A percentile compares a stretch with the other conserved stretches of the same genome.
Conservation (phyloP, 2,888 invertebrate genomes). For the Amphipyra berbera region DNA sequence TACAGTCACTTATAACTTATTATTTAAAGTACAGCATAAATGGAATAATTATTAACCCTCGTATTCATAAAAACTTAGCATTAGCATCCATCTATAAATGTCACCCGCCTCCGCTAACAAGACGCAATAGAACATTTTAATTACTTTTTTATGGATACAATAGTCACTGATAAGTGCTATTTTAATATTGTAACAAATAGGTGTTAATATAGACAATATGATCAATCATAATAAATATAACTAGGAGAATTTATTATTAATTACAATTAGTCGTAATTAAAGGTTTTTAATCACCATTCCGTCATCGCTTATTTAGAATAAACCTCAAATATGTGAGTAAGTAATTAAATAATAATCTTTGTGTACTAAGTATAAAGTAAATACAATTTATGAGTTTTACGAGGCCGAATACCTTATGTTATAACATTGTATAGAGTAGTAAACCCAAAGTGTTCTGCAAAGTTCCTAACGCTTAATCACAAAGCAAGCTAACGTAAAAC, state of each 20-base stretch:
- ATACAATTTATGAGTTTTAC: not conserved
- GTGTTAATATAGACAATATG: not conserved
- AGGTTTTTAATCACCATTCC: not conserved
- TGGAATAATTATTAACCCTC: too few relatives aligned
- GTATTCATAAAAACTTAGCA: too few relatives aligned
- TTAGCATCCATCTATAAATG: too few relatives aligned
- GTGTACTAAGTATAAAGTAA: not conserved
- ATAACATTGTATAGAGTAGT: not conserved
- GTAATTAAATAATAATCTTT: slow-evolving; percentile 5
- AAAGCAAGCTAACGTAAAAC: too few relatives aligned
- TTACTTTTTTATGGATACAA: too few relatives aligned
- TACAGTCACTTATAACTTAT: not conserved
- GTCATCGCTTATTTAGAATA: not conserved
- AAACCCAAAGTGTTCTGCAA: not conserved
- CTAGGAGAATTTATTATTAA: too few relatives aligned
- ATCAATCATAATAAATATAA: not conserved
- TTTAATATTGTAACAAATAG: not conserved
- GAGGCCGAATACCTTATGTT: not conserved
- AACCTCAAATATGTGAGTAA: not conserved
- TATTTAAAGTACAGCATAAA: not conserved
- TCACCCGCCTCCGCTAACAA: too few relatives aligned
- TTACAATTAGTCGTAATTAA: not conserved
- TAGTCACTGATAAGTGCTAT: too few relatives aligned
- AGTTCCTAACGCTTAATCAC: not conserved
- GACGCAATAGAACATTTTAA: too few relatives aligned